Conservation (phyloP, 35 echinoderm and acorn worm genomes). For the Chiridota heheva region DNA sequence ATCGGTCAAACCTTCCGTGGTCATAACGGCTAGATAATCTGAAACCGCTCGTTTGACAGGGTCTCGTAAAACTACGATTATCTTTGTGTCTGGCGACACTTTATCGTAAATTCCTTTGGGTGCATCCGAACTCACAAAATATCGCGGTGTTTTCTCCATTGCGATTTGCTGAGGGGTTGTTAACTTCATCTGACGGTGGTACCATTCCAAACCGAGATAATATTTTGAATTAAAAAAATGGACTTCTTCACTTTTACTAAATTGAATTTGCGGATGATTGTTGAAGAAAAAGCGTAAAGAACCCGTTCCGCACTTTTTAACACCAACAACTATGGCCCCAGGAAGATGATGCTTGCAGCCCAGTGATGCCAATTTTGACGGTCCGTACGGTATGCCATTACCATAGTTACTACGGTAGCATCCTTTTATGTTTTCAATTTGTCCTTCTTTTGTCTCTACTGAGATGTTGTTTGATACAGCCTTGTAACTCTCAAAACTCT, state of each 20-base stretch:
- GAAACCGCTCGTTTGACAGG: constrained; percentile 62
- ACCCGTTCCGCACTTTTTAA: constrained; percentile 62
- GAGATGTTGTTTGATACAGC: too few relatives aligned
- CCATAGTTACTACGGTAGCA: too few relatives aligned
- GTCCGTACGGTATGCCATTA: too few relatives aligned
- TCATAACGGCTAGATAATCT: constrained; percentile 44
- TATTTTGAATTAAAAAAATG: constrained; percentile 55
- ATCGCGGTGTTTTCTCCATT: constrained; percentile 71
- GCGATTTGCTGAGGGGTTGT: constrained; percentile 46
- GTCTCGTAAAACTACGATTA: constrained; percentile 61
- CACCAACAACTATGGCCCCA: constrained; percentile 54
- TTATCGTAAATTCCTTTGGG: constrained; percentile 33
- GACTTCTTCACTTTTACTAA: constrained; percentile 6
- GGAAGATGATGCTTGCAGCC: too few relatives aligned
- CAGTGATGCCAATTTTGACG: too few relatives aligned
- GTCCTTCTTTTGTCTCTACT: too few relatives aligned
- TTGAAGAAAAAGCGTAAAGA: constrained; percentile 49
- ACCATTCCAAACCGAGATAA: constrained; percentile 60
- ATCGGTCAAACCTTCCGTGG: background rate
- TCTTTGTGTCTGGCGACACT: constrained; percentile 36
- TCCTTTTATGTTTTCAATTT: too few relatives aligned
- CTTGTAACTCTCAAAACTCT: too few relatives aligned
- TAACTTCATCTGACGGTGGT: constrained; percentile 45
- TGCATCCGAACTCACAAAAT: constrained; percentile 54
- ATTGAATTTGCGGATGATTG: constrained; percentile 55